Evolutionary conservation across 2,888 invertebrate genomes (phyloP).

Genomic region (Drosophila austrosaltans): DNA sequence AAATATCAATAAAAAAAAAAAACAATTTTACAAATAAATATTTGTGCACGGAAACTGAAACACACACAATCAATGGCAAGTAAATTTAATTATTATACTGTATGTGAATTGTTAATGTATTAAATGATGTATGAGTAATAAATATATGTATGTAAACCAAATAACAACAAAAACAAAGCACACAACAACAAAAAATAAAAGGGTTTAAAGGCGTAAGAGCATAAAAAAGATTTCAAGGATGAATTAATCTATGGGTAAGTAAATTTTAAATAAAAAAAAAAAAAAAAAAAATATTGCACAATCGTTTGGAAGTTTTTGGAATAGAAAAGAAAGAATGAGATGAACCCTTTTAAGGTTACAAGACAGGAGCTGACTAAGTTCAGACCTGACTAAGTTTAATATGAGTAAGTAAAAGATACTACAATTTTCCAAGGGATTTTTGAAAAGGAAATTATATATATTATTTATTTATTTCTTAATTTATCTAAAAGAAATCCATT

Average conservation of each 20-base stretch:
- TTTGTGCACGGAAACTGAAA: slow-evolving; percentile 56
- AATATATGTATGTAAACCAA: slow-evolving; percentile 36
- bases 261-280: not conserved
- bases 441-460: too few relatives aligned
- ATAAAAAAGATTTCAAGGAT: not conserved
- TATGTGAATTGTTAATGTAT: slow-evolving; percentile 78
- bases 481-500: too few relatives aligned
- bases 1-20: slow-evolving; percentile 40
- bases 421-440: too few relatives aligned
- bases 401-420: too few relatives aligned
- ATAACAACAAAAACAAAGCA: not conserved
- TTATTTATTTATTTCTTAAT: too few relatives aligned
- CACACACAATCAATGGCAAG: slow-evolving; percentile 70
- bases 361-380: too few relatives aligned
- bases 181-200: not conserved
- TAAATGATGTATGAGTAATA: slow-evolving; percentile 67
- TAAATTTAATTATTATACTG: slow-evolving; percentile 73
- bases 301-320: not conserved
- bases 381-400: too few relatives aligned
- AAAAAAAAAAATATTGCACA: not conserved
- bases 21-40: slow-evolving; percentile 40
- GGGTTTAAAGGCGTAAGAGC: not conserved
- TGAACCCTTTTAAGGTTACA: too few relatives aligned
- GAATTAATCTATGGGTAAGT: slow-evolving; percentile 5
- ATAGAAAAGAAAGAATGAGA: too few relatives aligned